These are phyloP conservation scores for Drosophila bunnanda DNA, from an alignment of 2,888 invertebrate species.

Conservation along the genomic window DNA sequence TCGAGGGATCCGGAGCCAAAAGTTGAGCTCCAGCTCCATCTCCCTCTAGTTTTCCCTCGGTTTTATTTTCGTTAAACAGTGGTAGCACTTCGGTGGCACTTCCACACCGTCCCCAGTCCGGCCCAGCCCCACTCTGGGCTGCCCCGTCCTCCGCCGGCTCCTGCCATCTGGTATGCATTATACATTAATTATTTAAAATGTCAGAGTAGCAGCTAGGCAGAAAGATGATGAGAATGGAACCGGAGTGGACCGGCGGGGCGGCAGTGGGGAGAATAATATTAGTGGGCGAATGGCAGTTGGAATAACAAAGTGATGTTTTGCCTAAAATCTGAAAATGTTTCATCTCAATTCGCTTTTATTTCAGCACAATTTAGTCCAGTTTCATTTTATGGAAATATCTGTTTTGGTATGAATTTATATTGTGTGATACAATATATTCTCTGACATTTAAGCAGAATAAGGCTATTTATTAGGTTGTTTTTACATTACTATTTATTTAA, in stretches of 20 bases:
- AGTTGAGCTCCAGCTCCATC: constrained; percentile 36
- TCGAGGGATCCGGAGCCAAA: constrained; percentile 30
- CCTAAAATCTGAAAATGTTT: constrained; percentile 35
- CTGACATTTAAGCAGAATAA: background rate
- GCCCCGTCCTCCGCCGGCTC: background rate
- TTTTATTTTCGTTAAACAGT: constrained; percentile 71
- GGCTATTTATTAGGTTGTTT: background rate
- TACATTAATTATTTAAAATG: constrained; percentile 79
- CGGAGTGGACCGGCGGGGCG: constrained; percentile 47
- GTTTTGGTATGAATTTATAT: background rate
- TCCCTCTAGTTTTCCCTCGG: background rate
- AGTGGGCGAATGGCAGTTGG: constrained; percentile 43
- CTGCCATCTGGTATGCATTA: constrained; percentile 65
- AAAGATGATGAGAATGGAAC: constrained; percentile 59
- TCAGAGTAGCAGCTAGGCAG: constrained; percentile 77
- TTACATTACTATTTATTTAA: background rate
- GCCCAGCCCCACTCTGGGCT: background rate
- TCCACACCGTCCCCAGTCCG: constrained; percentile 2
- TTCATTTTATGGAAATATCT: background rate
- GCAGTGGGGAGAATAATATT: constrained; percentile 41
- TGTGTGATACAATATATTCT: background rate
- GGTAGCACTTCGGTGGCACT: constrained; percentile 53
- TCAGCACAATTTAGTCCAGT: constrained; percentile 23
- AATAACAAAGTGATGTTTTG: constrained; percentile 34
- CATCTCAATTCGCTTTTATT: constrained; percentile 16